These are phyloP conservation scores for Sardina pilchardus DNA, from an alignment of 2,113 vertebrate species.

Conservation along the genomic window DNA sequence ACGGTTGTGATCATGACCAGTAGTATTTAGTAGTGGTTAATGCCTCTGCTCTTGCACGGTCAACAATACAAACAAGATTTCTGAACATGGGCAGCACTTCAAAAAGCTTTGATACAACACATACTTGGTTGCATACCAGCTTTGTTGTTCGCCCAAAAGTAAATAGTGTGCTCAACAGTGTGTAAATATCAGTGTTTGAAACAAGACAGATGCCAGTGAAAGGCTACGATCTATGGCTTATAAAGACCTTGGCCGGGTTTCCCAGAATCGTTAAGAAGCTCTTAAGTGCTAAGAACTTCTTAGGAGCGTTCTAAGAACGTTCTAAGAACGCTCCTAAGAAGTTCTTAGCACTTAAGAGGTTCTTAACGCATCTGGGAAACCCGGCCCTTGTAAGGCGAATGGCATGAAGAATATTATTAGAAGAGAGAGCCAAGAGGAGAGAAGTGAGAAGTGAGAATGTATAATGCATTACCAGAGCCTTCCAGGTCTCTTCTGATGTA, in stretches of 20 bases:
- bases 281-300: no score
- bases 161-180: neutral
- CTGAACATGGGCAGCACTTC: neutral
- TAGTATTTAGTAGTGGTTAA: neutral
- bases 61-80: neutral
- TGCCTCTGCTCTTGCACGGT: neutral
- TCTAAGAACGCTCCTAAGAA: no score
- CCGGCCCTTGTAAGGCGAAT: neutral
- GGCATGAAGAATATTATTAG: neutral
- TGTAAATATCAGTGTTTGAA: neutral
- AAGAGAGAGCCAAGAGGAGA: neutral
- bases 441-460: neutral
- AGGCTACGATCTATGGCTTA: neutral
- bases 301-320: no score
- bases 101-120: neutral
- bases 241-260: no score
- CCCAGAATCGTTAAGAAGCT: no score
- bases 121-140: neutral
- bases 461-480: constrained; percentile 85
- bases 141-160: neutral
- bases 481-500: constrained; percentile 97
- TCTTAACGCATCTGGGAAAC: no score
- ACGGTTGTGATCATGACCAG: neutral
- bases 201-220: no score
- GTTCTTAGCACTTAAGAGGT: no score